Evolutionary conservation across 2,797 vertebrate genomes (phyloP).

Genomic region (Mormyrops boulengeri): DNA sequence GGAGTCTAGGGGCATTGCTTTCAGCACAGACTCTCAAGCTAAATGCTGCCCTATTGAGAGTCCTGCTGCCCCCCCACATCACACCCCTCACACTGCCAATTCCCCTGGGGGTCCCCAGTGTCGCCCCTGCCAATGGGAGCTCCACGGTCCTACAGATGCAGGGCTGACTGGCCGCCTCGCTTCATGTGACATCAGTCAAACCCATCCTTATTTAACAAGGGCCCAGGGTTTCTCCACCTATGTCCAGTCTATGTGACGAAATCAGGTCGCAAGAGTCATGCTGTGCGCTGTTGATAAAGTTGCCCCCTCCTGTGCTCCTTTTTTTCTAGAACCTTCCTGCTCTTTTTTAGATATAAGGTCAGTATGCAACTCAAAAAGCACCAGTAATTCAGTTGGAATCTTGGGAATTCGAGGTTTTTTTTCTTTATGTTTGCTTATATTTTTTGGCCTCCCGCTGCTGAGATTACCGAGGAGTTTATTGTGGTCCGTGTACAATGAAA

Average conservation of each 20-base stretch:
- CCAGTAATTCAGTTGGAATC: constrained; percentile 18
- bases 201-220: not conserved
- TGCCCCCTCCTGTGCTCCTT: not conserved
- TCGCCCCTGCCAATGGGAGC: not conserved
- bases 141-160: not conserved
- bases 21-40: not conserved
- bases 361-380: not conserved
- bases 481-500: not conserved
- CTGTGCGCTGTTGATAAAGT: not conserved
- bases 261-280: constrained; percentile 21
- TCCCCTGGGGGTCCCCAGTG: not conserved
- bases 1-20: not conserved
- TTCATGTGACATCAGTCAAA: not conserved
- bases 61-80: not conserved
- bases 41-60: not conserved
- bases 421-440: not conserved
- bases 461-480: not conserved
- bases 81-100: not conserved
- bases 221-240: not conserved
- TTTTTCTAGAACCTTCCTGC: not conserved
- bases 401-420: not conserved
- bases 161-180: not conserved
- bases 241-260: constrained; percentile 35
- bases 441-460: not conserved
- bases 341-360: constrained; percentile 12